Base-by-base conservation (phyloP, 92 coral and sea anemone species). In the Parazoanthus darwini region DNA sequence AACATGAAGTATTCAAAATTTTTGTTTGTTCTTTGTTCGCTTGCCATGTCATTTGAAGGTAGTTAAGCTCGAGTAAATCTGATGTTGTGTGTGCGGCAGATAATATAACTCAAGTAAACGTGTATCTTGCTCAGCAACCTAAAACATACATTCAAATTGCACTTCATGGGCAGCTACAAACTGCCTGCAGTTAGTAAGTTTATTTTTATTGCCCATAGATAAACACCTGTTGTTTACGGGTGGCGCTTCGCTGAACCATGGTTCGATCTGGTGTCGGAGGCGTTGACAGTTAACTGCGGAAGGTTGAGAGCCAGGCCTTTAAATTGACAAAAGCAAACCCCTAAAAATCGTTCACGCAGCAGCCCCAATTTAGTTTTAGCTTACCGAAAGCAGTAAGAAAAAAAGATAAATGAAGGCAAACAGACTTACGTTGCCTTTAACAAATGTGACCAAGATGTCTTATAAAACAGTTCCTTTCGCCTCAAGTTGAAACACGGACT, bases 191-290 rank as follows among this genome's bases (percentile, higher is more conserved):
- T 67, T 36, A 16, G 26, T 68, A 20, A 71, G 35, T 66, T 23
- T 82, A 16, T 23, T 79, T 79, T 29, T 76, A 37, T 33, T 44
- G 42, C 59, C 67, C 22, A 3, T 72, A 46, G 25, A 23, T 14
- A 84, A 84, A 23, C 39, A 84, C 87, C 87, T 48, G 87, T 46
- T 46, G 79, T 48, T 84, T 70, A 2, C 87, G 10, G 75, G 87
- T 84, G 77, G 75, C 56, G 25, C 7, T 72, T 84, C 35, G 66
- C 33, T 42, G 43, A 25, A n/a, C 78, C 50, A 42, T 71, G 87
- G 72, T 46, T 71, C 46, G 42, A 71, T 46, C 66, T 71, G 59
- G 35, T 37, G 23, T 51, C 50, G 70, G 18, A 54, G 59, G 59
- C 18, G 16, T 13, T 13, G 20, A 11, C 59, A 54, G 35, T 7